Evolutionary conservation across 1,140 invertebrate species (phyloP), one percentile per base, ranked within the genome.

Genomic region (Drosophila punjabiensis): DNA sequence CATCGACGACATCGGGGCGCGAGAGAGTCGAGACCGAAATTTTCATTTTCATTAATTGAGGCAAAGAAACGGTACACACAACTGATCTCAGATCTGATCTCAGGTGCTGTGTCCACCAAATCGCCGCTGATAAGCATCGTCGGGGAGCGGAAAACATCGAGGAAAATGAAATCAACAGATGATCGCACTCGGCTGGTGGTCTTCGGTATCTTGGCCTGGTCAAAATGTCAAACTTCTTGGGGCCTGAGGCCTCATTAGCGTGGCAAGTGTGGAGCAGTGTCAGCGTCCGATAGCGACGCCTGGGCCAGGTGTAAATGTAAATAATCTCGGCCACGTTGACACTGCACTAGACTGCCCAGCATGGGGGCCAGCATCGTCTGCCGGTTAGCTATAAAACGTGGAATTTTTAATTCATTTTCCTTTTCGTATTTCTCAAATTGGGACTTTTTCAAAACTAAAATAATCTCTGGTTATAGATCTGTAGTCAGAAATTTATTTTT

Each of bases 231-330:
- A 81, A 70, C 69, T 74, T 61, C 68, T 52, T 47, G 45, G 59
- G 50, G 24, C 39, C 32, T 37, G 69, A 77, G 86, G 85, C 76
- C 82, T 88, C 85, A 88, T 88, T 88, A 90, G 85, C 76, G 63
- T 77, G 73, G 37, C 63, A 76, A 77, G 64, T 79, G 80, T 55
- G 73, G 71, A 65, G 63, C 83, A 56, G 55, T 55, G 60, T 47
- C 53, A 56, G 66, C 33, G 20, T n/a, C n/a, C 45, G 55, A 62
- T 61, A 74, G 45, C 55, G 76, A 73, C 59, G 53, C 52, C 76
- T 64, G 64, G 68, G 16, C 53, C 84, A 88, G 84, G 84, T 88
- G 84, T 88, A 89, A 88, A 88, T 89, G 84, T 88, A 84, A 88
- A 88, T 88, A 88, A 88, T 88, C 81, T 89, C 48, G 78, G 56